Conservation (phyloP, 2,888 invertebrate species). For the Apocheima hispidaria region DNA sequence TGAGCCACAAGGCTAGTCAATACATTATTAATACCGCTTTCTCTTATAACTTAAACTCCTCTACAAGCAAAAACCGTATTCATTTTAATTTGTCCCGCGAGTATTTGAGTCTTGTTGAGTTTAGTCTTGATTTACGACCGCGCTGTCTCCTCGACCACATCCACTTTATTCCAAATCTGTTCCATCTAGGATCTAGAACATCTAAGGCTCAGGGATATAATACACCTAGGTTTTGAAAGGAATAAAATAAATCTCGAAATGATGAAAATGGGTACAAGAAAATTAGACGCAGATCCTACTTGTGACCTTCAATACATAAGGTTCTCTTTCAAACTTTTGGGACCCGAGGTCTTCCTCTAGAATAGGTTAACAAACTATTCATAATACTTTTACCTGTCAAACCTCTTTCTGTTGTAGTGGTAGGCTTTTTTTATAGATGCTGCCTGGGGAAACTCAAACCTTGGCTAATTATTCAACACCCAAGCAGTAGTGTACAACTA, state of each 20-base stretch:
- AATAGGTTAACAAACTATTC: too few species aligned
- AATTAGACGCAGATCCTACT: neutral
- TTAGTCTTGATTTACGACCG: slow-evolving; percentile 59
- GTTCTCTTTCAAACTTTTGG: too few species aligned
- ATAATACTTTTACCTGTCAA: too few species aligned
- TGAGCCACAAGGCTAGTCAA: neutral
- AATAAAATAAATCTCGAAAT: slow-evolving; percentile 4
- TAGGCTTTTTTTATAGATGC: too few species aligned
- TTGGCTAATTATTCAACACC: too few species aligned
- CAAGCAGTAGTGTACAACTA: too few species aligned
- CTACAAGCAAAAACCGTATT: slow-evolving; percentile 58
- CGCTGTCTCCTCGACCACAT: slow-evolving; percentile 23
- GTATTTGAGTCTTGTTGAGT: slow-evolving; percentile 64
- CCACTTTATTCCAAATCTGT: slow-evolving; percentile 29
- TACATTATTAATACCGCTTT: slow-evolving; percentile 3
- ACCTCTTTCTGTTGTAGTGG: too few species aligned
- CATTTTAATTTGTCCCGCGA: slow-evolving; percentile 69
- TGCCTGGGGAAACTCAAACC: too few species aligned
- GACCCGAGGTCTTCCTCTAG: too few species aligned
- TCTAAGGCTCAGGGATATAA: slow-evolving; percentile 8
- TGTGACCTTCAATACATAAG: neutral
- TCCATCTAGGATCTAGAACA: slow-evolving; percentile 18
- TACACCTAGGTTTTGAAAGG: slow-evolving; percentile 17
- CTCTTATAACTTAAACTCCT: slow-evolving; percentile 17
- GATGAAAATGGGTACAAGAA: slow-evolving; percentile 8